phyloP scores from a whole-genome alignment of 2,888 invertebrate genomes.

The Tyria jacobaeae region DNA sequence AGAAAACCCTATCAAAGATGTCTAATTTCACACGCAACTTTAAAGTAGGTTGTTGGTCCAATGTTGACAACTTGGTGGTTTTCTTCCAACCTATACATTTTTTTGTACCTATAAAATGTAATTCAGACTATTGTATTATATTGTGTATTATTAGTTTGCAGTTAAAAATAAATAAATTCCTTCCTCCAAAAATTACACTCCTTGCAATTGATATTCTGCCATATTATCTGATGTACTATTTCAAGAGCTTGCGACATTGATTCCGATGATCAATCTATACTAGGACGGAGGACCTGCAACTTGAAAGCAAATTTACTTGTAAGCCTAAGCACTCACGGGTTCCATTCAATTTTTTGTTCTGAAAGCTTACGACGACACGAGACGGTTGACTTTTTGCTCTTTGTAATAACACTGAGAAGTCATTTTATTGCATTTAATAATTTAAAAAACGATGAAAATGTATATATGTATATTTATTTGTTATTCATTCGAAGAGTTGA shows the following conservation, averaged over 20 bases:
- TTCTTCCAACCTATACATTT: background rate
- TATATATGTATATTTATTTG: background rate
- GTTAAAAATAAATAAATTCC: background rate
- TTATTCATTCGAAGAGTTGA: background rate
- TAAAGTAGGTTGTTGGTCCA: too few species aligned
- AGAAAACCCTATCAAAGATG: too few species aligned
- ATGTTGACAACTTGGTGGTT: background rate
- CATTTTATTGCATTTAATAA: constrained; percentile 29
- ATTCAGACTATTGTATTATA: background rate
- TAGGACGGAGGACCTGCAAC: background rate
- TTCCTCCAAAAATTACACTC: too few species aligned
- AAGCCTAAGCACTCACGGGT: constrained; percentile 26
- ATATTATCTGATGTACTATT: background rate
- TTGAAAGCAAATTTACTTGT: background rate
- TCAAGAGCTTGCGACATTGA: background rate
- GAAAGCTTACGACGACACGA: constrained; percentile 45
- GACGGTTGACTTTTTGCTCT: constrained; percentile 35
- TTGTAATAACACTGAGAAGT: constrained; percentile 46
- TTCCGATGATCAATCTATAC: background rate
- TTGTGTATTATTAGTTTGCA: background rate
- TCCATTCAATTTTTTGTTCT: constrained; percentile 22
- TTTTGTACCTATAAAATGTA: too few species aligned
- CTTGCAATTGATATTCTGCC: too few species aligned
- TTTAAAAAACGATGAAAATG: background rate
- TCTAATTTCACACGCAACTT: too few species aligned